phyloP scores from a whole-genome alignment of 2,888 invertebrate genomes.

The Xestia sexstrigata region DNA sequence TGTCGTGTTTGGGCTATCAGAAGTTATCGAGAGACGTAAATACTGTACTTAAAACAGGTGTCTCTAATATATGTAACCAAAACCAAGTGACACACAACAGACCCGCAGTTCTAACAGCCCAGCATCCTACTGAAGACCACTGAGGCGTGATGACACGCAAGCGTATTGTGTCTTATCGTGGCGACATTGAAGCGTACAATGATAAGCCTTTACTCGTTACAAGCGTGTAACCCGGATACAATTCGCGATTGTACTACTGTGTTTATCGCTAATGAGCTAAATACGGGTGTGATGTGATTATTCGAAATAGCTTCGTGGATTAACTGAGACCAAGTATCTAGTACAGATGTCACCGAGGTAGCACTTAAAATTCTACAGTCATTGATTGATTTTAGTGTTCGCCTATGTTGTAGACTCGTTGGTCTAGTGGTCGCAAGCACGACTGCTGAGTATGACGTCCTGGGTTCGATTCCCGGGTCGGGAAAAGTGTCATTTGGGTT shows the following conservation, averaged over 20 bases:
- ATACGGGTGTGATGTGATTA: conserved; percentile 24
- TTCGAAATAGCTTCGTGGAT: conserved; percentile 7
- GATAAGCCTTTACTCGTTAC: conserved; percentile 51
- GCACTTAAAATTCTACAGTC: not conserved
- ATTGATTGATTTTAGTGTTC: conserved; percentile 9
- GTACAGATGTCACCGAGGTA: too few species aligned
- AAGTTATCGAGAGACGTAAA: not conserved
- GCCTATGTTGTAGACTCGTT: too few species aligned
- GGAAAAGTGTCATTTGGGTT: too few species aligned
- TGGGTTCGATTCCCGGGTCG: too few species aligned
- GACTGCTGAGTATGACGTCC: too few species aligned
- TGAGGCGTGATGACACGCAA: conserved; percentile 44
- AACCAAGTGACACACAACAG: conserved; percentile 17
- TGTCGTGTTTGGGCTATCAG: too few species aligned
- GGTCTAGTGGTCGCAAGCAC: too few species aligned
- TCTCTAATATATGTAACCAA: not conserved
- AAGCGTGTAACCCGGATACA: conserved; percentile 31
- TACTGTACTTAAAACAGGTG: not conserved
- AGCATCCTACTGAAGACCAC: conserved; percentile 23
- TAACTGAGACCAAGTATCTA: not conserved
- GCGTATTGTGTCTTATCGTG: conserved; percentile 54
- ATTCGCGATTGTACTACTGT: conserved; percentile 32
- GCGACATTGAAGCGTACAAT: conserved; percentile 51
- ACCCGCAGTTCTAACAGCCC: conserved; percentile 25
- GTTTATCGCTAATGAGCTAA: conserved; percentile 26